Evolutionary conservation across 2,797 vertebrate species (phyloP).

Genomic region (Sphenopsis melanotis): DNA sequence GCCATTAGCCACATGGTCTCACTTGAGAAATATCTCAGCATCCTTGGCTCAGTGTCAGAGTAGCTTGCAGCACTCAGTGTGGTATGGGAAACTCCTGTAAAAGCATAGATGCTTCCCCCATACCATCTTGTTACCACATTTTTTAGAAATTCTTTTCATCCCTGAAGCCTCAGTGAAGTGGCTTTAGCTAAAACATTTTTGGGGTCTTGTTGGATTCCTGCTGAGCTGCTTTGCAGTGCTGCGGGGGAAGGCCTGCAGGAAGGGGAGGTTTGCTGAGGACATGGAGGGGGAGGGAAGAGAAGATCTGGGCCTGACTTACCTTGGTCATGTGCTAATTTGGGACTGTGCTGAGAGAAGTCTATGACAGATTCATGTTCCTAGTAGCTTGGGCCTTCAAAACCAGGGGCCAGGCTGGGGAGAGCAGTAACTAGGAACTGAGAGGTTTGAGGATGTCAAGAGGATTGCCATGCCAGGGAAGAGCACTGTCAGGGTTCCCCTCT

Average conservation of each 20-base stretch:
- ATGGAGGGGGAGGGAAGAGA: background rate
- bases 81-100: slow-evolving; percentile 21
- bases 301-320: slow-evolving; percentile 19
- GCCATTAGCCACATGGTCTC: slow-evolving; percentile 12
- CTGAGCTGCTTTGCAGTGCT: background rate
- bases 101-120: background rate
- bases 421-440: background rate
- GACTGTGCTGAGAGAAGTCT: background rate
- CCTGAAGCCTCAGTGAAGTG: background rate
- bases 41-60: slow-evolving; percentile 33
- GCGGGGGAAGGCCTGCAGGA: background rate
- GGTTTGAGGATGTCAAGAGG: background rate
- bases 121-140: background rate
- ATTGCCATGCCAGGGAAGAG: background rate
- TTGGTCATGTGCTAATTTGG: slow-evolving; percentile 35
- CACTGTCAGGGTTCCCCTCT: background rate
- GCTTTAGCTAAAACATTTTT: background rate
- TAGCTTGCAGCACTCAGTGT: background rate
- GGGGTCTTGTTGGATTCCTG: background rate
- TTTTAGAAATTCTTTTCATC: background rate
- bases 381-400: background rate
- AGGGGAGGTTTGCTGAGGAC: slow-evolving; percentile 35
- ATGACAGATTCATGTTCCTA: slow-evolving; percentile 2
- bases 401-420: background rate
- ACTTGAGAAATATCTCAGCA: slow-evolving; percentile 42